These are phyloP conservation scores for Liodrosophila aerea DNA, from an alignment of 2,888 invertebrate species.

Conservation along the genomic window DNA sequence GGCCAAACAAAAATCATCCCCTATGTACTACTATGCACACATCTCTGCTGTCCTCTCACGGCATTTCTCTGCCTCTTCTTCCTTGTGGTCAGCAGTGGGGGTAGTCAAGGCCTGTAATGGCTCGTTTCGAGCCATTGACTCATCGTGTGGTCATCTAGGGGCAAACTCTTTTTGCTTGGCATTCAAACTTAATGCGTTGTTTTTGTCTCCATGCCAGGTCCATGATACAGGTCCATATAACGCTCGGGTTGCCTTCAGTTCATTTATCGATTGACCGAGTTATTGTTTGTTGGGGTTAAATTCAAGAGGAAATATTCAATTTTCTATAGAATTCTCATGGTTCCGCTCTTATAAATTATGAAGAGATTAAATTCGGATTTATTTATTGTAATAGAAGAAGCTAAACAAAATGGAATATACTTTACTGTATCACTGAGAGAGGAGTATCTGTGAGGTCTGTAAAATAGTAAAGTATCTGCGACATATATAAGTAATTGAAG, in stretches of 20 bases:
- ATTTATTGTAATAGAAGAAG: constrained; percentile 8
- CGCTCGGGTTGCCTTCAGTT: constrained; percentile 35
- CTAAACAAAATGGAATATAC: neutral
- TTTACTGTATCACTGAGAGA: too few species aligned
- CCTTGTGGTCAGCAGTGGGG: neutral
- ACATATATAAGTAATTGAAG: too few species aligned
- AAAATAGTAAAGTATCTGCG: too few species aligned
- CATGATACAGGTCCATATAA: constrained; percentile 21
- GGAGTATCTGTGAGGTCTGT: too few species aligned
- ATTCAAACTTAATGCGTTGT: constrained; percentile 48
- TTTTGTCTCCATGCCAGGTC: constrained; percentile 30
- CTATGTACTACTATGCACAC: constrained; percentile 11
- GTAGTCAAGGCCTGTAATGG: constrained; percentile 29
- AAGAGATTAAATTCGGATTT: constrained; percentile 38
- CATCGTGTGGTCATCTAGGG: constrained; percentile 48
- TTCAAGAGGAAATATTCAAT: constrained; percentile 34
- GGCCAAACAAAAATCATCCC: constrained; percentile 50
- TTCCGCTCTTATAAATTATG: constrained; percentile 39
- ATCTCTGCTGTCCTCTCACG: constrained; percentile 11
- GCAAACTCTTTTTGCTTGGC: constrained; percentile 32
- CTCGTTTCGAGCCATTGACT: constrained; percentile 56
- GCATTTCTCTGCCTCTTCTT: constrained; percentile 30
- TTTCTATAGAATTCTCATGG: constrained; percentile 16
- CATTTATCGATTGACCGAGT: constrained; percentile 63
- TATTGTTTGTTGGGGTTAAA: constrained; percentile 42